These are phyloP conservation scores for Emmelina monodactyla DNA, from an alignment of 2,888 invertebrate species.

Conservation along the genomic window DNA sequence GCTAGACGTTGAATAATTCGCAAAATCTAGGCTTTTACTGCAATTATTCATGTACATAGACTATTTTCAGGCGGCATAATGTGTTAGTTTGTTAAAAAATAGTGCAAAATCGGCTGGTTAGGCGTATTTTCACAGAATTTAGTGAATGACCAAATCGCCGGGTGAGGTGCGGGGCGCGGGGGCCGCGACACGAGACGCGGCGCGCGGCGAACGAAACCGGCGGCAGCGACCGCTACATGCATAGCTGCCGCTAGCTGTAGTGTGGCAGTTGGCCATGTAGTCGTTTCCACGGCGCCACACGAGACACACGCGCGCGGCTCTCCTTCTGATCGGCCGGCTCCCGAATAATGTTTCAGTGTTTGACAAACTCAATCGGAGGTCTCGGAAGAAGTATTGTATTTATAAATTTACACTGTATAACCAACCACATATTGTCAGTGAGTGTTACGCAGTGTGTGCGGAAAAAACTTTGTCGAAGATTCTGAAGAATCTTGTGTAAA, in stretches of 20 bases:
- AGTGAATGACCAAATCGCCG: constrained; percentile 48
- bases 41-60: too few relatives aligned
- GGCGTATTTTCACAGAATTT: constrained; percentile 53
- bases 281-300: constrained; percentile 58
- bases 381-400: constrained; percentile 61
- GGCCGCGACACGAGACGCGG: constrained; percentile 23
- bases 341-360: constrained; percentile 67
- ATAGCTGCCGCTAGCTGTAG: constrained; percentile 19
- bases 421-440: constrained; percentile 65
- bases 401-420: constrained; percentile 62
- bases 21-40: constrained; percentile 16
- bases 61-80: constrained; percentile 5
- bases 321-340: constrained; percentile 58
- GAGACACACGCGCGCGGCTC: constrained; percentile 61
- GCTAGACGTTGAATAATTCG: constrained; percentile 27
- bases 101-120: constrained; percentile 18
- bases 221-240: constrained; percentile 22
- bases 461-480: constrained; percentile 67
- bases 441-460: constrained; percentile 67
- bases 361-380: constrained; percentile 64
- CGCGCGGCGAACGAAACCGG: constrained; percentile 19
- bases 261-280: constrained; percentile 21
- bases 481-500: constrained; percentile 66
- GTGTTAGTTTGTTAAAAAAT: constrained; percentile 12
- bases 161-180: constrained; percentile 17